These are phyloP conservation scores for Apostichopus japonicus DNA, from an alignment of 35 echinoderm and acorn worm species.

Conservation along the genomic window DNA sequence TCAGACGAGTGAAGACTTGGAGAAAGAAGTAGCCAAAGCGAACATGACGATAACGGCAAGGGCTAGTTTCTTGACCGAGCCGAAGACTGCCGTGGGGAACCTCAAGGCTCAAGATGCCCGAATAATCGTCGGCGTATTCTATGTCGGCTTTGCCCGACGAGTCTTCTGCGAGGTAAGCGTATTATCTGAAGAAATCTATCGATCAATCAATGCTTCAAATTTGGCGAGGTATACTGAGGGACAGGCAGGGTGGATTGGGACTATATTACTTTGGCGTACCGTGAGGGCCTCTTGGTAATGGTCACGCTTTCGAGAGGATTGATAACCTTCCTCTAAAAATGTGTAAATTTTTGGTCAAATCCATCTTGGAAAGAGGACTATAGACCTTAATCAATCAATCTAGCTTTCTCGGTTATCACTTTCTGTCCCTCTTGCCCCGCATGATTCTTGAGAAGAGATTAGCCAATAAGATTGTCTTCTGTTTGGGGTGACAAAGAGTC, in stretches of 20 bases:
- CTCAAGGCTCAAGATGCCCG: conserved; percentile 83
- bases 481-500: background rate
- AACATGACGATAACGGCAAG: conserved; percentile 84
- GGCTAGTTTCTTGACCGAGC: conserved; percentile 91
- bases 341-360: background rate
- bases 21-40: conserved; percentile 78
- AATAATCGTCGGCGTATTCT: conserved; percentile 97
- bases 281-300: background rate
- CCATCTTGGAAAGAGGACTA: background rate
- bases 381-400: background rate
- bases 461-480: background rate
- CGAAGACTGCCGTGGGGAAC: conserved; percentile 79
- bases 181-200: background rate
- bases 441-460: background rate
- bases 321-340: background rate
- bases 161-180: conserved; percentile 96
- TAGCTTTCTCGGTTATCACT: background rate
- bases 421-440: background rate
- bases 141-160: conserved; percentile 85
- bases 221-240: background rate
- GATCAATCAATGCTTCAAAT: background rate
- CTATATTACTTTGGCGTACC: background rate
- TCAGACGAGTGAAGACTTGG: conserved; percentile 96
- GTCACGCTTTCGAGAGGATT: background rate
- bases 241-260: background rate